Percentiles rank a stretch among this genome's conserved stretches.
Conservation (phyloP, 2,797 vertebrate genomes). For the Poeciliopsis infans region DNA sequence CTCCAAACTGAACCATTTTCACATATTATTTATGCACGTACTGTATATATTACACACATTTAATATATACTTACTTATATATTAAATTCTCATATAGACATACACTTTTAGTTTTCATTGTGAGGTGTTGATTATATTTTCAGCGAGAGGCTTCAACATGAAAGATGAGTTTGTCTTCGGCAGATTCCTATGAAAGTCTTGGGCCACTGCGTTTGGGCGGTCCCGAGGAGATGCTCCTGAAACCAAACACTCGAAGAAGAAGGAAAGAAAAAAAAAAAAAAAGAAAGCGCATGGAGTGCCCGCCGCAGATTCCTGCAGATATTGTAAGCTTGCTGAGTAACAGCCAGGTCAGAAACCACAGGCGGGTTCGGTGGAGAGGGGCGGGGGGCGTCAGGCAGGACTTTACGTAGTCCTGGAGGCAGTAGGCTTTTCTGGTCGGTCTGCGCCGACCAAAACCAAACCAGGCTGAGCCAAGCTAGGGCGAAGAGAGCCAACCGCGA, state of each 20-base stretch:
- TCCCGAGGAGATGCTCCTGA: conserved; percentile 31
- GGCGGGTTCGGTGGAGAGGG: conserved; percentile 6
- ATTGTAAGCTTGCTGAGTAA: conserved; percentile 55
- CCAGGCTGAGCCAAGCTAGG: conserved; percentile 60
- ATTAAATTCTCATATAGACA: conserved; percentile 85
- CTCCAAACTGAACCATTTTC: conserved; percentile 62
- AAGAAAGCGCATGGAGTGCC: conserved; percentile 73
- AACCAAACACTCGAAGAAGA: conserved; percentile 13
- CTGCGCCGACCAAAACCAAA: conserved; percentile 51
- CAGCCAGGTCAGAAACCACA: conserved; percentile 64
- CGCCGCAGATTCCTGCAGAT: conserved; percentile 56
- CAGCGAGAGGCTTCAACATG: conserved; percentile 67
- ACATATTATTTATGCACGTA: conserved; percentile 76
- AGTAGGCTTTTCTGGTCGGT: conserved; percentile 42
- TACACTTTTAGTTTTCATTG: conserved; percentile 71
- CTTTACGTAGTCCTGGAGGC: conserved; percentile 58
- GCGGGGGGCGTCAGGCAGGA: conserved; percentile 50
- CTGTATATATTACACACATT: conserved; percentile 84
- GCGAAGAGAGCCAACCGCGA: conserved; percentile 49
- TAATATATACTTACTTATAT: conserved; percentile 83
- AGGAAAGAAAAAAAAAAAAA: background rate
- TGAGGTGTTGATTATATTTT: conserved; percentile 78
- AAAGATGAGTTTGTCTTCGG: conserved; percentile 49
- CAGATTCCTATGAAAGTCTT: conserved; percentile 42
- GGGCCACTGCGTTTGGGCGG: conserved; percentile 16